Evolutionary conservation across 2,797 vertebrate species (phyloP).

Genomic region (Myotis pilosus): DNA sequence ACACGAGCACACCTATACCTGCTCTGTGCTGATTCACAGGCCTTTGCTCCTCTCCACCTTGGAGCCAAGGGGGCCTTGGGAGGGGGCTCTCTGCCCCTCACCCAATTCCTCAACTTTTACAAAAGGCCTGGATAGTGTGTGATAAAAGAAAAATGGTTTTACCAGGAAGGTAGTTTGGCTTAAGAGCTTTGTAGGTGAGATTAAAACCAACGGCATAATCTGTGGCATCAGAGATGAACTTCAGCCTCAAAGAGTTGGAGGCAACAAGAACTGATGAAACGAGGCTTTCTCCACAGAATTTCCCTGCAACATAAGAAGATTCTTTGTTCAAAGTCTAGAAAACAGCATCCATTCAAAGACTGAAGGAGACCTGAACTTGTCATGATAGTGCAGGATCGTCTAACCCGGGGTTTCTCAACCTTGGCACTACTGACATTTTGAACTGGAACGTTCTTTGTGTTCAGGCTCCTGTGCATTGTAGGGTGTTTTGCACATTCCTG

Average conservation of each 20-base stretch:
- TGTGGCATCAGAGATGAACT: constrained; percentile 88
- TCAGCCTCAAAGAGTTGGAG: constrained; percentile 83
- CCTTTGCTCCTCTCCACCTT: no score
- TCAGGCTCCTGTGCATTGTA: not conserved
- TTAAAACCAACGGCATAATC: constrained; percentile 86
- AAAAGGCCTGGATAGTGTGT: not conserved
- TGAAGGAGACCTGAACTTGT: not conserved
- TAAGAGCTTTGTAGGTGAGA: constrained; percentile 83
- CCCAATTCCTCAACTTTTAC: not conserved
- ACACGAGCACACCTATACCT: not conserved
- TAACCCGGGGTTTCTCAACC: not conserved
- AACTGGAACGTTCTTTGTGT: not conserved
- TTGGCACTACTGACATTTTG: not conserved
- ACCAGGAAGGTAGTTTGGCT: constrained; percentile 82
- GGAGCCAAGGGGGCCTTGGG: not conserved
- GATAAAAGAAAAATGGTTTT: constrained; percentile 56
- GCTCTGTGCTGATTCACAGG: not conserved
- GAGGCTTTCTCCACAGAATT: constrained; percentile 84
- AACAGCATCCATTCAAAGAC: not conserved
- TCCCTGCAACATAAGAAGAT: constrained; percentile 80
- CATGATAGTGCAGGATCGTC: not conserved
- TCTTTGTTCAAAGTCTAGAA: not conserved
- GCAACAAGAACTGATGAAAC: constrained; percentile 84
- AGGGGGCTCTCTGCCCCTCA: not conserved
- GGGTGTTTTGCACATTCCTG: not conserved